Conservation (phyloP, 37 sponge, comb jelly and placozoan genomes). For the Ianthella basta region DNA sequence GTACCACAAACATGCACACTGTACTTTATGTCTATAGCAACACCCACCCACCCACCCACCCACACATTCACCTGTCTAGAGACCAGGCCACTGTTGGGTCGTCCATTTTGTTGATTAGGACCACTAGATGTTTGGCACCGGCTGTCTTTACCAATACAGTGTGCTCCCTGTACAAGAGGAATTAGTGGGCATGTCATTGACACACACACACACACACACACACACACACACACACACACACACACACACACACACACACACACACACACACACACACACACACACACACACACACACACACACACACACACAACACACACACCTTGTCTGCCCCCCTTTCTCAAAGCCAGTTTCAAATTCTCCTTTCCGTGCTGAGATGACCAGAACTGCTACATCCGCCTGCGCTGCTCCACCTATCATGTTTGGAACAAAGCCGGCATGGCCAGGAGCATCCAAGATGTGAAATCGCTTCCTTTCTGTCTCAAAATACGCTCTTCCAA, state of each 20-base stretch:
- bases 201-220: conserved; percentile 22
- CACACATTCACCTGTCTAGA: conserved; percentile 63
- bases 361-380: conserved; percentile 97
- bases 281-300: neutral
- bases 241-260: neutral
- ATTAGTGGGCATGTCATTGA: neutral
- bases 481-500: conserved; percentile 94
- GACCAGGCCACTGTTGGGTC: conserved; percentile 96
- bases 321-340: conserved; percentile 94
- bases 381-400: conserved; percentile 96
- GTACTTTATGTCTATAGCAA: too few relatives aligned
- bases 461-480: conserved; percentile 96
- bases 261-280: conserved; percentile 8
- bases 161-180: conserved; percentile 81
- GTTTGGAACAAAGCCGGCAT: conserved; percentile 97
- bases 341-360: conserved; percentile 99
- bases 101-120: conserved; percentile 99
- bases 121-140: conserved; percentile 95
- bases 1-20: too few relatives aligned
- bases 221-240: neutral
- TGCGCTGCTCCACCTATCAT: conserved; percentile 98
- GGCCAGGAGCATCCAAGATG: conserved; percentile 98
- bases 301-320: neutral
- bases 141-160: conserved; percentile 98
- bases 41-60: neutral